Evolutionary conservation across 2,113 vertebrate species (phyloP).

Genomic region (Sisor rabdophorus): DNA sequence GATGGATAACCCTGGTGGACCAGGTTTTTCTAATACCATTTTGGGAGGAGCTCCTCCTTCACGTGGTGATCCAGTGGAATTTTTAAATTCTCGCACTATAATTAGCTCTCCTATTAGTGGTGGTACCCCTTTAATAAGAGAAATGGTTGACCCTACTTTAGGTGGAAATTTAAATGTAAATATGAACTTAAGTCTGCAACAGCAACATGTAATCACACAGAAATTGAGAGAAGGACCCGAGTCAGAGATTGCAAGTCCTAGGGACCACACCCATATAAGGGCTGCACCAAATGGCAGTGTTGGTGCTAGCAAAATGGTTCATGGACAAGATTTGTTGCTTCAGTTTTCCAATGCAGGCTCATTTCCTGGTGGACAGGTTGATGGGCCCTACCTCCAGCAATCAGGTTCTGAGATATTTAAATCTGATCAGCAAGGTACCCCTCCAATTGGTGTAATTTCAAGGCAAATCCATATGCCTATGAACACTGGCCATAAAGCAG

Average conservation of each 20-base stretch:
- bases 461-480: conserved; percentile 89
- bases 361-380: conserved; percentile 75
- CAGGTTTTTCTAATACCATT: conserved; percentile 61
- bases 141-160: conserved; percentile 78
- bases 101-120: conserved; percentile 78
- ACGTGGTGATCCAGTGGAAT: conserved; percentile 78
- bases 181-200: conserved; percentile 80
- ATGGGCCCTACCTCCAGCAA: conserved; percentile 78
- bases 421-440: conserved; percentile 72
- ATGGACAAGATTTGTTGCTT: conserved; percentile 69
- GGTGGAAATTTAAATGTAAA: conserved; percentile 82
- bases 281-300: conserved; percentile 75
- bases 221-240: conserved; percentile 78
- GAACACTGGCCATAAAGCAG: conserved; percentile 68
- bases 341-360: conserved; percentile 78
- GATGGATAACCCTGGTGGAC: conserved; percentile 69
- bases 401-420: conserved; percentile 81
- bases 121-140: conserved; percentile 74
- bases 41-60: conserved; percentile 62
- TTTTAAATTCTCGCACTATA: conserved; percentile 78
- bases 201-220: conserved; percentile 85
- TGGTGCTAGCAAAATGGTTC: conserved; percentile 74
- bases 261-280: conserved; percentile 79
- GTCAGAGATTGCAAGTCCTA: conserved; percentile 72
- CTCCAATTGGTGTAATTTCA: conserved; percentile 74